A percentile compares a stretch with the other conserved stretches of the same genome.
phyloP scores from a whole-genome alignment of 2,888 invertebrate genomes.

The Epinotia demarniana region DNA sequence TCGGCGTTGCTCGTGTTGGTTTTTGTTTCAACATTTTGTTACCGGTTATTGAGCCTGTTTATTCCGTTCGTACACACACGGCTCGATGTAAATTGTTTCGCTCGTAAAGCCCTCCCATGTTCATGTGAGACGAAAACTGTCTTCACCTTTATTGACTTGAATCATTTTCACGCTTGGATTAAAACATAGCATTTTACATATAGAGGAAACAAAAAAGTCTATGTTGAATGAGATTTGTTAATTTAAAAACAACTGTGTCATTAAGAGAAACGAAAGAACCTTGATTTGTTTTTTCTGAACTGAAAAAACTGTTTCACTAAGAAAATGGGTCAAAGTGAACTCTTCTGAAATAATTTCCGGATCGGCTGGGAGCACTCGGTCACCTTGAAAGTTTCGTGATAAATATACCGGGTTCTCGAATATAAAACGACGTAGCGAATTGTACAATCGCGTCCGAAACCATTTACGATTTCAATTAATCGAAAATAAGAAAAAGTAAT shows the following conservation, averaged over 20 bases:
- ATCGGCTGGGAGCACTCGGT: slow-evolving; percentile 58
- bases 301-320: neutral
- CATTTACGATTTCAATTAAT: neutral
- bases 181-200: neutral
- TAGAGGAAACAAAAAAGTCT: neutral
- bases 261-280: no score
- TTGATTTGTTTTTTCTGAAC: neutral
- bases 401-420: slow-evolving; percentile 65
- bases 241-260: no score
- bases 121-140: slow-evolving; percentile 5
- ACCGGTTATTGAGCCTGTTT: slow-evolving; percentile 55
- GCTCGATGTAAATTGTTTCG: slow-evolving; percentile 33
- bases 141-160: neutral
- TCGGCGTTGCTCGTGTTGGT: slow-evolving; percentile 62
- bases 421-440: slow-evolving; percentile 61
- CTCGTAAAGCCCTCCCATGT: slow-evolving; percentile 30
- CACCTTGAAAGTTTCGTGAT: slow-evolving; percentile 74
- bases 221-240: no score
- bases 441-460: slow-evolving; percentile 53
- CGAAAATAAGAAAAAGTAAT: neutral
- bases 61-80: slow-evolving; percentile 28
- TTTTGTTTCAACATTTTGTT: slow-evolving; percentile 58
- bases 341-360: slow-evolving; percentile 49
- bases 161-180: neutral
- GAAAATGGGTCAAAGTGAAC: slow-evolving; percentile 19